Evolutionary conservation across 1,140 invertebrate genomes (phyloP).

Genomic region (Anastrepha ludens): DNA sequence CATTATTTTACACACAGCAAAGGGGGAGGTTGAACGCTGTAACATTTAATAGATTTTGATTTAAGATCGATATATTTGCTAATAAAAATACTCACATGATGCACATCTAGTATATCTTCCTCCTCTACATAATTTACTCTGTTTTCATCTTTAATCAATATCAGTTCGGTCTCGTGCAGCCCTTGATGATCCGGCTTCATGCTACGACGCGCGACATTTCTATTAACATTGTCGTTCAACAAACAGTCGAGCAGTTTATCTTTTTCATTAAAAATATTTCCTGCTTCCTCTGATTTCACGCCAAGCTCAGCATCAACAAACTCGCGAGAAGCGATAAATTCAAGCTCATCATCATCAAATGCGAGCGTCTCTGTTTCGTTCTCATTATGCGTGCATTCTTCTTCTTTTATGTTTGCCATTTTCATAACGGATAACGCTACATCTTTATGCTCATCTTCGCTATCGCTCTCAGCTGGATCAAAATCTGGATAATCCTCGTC

Average conservation of each 20-base stretch:
- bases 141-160: slow-evolving; percentile 63
- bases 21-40: neutral
- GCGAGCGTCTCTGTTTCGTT: neutral
- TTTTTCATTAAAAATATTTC: slow-evolving; percentile 66
- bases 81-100: slow-evolving; percentile 49
- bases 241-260: slow-evolving; percentile 67
- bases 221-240: slow-evolving; percentile 57
- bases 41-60: neutral
- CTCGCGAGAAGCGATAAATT: neutral
- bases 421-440: slow-evolving; percentile 58
- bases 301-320: slow-evolving; percentile 60
- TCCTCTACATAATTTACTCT: slow-evolving; percentile 52
- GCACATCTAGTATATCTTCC: slow-evolving; percentile 66
- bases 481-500: slow-evolving; percentile 69
- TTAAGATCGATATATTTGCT: too few species aligned
- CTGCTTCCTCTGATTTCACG: slow-evolving; percentile 63
- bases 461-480: slow-evolving; percentile 62
- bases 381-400: neutral
- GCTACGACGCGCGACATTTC: neutral
- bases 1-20: slow-evolving; percentile 50
- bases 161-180: slow-evolving; percentile 67
- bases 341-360: slow-evolving; percentile 4
- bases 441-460: slow-evolving; percentile 48
- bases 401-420: slow-evolving; percentile 59
- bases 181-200: neutral